Percentiles rank a stretch among this genome's conserved stretches.
Conservation (phyloP, 2,113 vertebrate species). For the Prolemur simus region DNA sequence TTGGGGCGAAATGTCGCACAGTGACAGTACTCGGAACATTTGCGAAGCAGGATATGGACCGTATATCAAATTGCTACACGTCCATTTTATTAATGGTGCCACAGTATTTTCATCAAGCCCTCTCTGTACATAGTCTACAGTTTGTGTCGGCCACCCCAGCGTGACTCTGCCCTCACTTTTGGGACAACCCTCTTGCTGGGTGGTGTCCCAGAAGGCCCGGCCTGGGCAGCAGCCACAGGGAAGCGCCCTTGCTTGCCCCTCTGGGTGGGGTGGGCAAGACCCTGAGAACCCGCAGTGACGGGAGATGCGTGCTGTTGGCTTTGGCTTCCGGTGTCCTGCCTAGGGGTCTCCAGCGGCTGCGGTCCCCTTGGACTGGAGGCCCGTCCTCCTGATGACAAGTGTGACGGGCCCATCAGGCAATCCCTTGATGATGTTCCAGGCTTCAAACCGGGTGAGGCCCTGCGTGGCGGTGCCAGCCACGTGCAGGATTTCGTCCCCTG, state of each 20-base stretch:
- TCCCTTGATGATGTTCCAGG: constrained; percentile 93
- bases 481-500: constrained; percentile 91
- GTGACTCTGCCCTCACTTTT: neutral
- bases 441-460: constrained; percentile 94
- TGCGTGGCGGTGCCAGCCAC: constrained; percentile 86
- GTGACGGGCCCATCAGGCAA: constrained; percentile 90
- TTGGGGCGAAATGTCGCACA: accelerated
- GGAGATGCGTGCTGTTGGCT: neutral
- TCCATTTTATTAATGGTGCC: constrained; percentile 50
- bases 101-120: neutral
- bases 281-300: constrained; percentile 40
- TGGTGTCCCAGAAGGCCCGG: neutral
- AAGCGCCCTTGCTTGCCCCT: neutral
- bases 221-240: neutral
- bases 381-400: constrained; percentile 83
- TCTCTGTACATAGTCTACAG: neutral
- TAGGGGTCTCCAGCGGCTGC: constrained; percentile 58
- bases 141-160: neutral
- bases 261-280: neutral
- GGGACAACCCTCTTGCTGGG: neutral
- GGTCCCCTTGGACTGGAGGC: neutral
- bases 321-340: neutral
- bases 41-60: neutral
- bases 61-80: neutral
- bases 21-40: neutral